Evolutionary conservation across 2,113 vertebrate genomes (phyloP).

Genomic region (Excalfactoria chinensis): DNA sequence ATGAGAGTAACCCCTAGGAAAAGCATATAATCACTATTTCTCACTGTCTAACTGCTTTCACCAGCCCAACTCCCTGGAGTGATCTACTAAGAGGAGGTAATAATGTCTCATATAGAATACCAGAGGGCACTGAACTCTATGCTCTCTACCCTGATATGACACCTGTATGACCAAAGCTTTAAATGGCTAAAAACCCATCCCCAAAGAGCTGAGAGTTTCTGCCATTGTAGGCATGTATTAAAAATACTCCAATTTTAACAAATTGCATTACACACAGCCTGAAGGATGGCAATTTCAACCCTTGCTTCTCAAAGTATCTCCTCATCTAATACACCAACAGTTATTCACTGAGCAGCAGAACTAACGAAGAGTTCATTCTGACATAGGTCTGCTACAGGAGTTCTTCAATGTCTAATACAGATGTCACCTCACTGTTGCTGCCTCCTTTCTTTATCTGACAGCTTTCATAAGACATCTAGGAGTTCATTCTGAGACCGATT

Average conservation of each 20-base stretch:
- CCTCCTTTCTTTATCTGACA: neutral
- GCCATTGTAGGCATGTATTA: neutral
- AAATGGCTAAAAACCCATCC: neutral
- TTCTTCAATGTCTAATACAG: neutral
- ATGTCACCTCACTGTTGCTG: neutral
- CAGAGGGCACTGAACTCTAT: neutral
- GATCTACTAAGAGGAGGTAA: neutral
- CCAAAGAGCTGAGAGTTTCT: neutral
- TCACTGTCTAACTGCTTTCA: neutral
- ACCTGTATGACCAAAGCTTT: neutral
- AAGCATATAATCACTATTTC: neutral
- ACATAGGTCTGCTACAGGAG: neutral
- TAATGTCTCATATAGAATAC: neutral
- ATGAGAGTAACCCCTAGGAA: neutral
- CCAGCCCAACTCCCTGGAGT: neutral
- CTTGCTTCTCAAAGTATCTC: neutral
- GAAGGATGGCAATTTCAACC: neutral
- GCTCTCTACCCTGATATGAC: neutral
- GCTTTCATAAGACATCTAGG: neutral
- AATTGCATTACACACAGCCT: neutral
- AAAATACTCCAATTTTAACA: neutral
- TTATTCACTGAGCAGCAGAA: neutral
- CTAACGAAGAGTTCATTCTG: neutral
- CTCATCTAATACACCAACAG: neutral
- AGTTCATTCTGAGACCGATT: neutral